Percentiles rank a stretch among this genome's conserved stretches.
Conservation (phyloP, 2,888 invertebrate species). For the Hermaeophaga mercurialis region DNA sequence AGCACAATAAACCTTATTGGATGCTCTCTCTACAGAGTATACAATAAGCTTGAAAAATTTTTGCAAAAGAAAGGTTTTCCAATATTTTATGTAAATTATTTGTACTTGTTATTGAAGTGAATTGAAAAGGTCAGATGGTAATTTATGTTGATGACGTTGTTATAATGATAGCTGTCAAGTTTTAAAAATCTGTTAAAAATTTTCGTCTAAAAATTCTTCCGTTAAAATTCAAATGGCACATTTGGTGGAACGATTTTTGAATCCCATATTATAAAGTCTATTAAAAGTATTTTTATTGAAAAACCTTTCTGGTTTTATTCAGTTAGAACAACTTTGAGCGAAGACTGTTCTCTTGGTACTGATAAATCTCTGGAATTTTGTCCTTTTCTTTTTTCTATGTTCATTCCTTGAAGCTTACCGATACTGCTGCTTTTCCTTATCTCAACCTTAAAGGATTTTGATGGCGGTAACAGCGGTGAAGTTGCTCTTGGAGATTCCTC, state of each 20-base stretch:
- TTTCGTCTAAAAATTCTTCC: background rate
- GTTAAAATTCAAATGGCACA: too few species aligned
- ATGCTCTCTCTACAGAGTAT: too few species aligned
- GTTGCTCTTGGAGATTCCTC: conserved; percentile 70
- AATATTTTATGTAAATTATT: too few species aligned
- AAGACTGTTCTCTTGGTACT: conserved; percentile 45
- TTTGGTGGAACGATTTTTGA: too few species aligned
- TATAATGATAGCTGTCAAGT: background rate
- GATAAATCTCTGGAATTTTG: conserved; percentile 50
- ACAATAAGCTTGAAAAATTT: too few species aligned
- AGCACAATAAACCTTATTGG: too few species aligned
- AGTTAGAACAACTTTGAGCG: conserved; percentile 50
- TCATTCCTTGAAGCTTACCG: conserved; percentile 49
- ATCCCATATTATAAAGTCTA: too few species aligned
- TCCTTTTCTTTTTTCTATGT: conserved; percentile 42
- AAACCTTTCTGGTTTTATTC: conserved; percentile 38
- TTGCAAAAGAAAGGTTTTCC: background rate
- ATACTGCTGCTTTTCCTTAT: conserved; percentile 57
- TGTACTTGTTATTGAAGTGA: too few species aligned
- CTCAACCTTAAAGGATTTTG: conserved; percentile 48
- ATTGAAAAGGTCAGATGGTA: too few species aligned
- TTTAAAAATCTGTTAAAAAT: background rate
- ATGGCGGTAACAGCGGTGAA: conserved; percentile 64
- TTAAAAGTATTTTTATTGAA: background rate
- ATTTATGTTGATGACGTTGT: too few species aligned